Conservation (phyloP, 1,140 invertebrate species). For the Calosoma granatense region DNA sequence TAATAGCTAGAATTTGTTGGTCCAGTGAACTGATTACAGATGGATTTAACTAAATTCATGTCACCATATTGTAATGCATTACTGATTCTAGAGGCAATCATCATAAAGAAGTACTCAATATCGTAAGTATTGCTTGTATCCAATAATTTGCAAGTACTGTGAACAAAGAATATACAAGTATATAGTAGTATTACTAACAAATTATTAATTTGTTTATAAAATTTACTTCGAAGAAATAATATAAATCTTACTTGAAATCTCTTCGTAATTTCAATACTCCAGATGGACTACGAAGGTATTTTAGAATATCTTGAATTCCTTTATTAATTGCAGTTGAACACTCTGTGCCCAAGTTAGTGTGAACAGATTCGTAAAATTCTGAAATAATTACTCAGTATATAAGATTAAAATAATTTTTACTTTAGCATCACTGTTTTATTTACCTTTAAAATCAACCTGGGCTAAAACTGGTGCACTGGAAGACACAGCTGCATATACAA, state of each 20-base stretch:
- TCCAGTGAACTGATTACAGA: no score
- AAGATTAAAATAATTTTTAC: no score
- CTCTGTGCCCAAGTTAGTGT: neutral
- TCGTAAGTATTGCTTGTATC: neutral
- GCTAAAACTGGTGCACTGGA: conserved; percentile 41
- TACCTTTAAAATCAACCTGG: conserved; percentile 38
- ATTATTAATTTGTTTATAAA: no score
- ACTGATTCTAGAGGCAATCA: neutral
- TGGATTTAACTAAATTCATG: no score
- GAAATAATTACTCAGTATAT: conserved; percentile 1
- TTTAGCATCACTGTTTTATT: no score
- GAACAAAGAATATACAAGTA: neutral
- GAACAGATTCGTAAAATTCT: conserved; percentile 33
- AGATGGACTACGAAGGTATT: neutral
- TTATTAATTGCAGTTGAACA: neutral
- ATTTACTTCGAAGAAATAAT: no score
- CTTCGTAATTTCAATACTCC: neutral
- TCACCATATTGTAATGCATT: neutral
- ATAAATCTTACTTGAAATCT: conserved; percentile 2
- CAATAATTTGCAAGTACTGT: neutral
- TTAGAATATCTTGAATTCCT: conserved; percentile 15
- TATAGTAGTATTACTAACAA: no score
- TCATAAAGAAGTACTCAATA: neutral
- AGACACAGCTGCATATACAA: conserved; percentile 41
- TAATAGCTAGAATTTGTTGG: no score